Conservation (phyloP, 2,888 invertebrate species). For the Torymus aiolomorphi region DNA sequence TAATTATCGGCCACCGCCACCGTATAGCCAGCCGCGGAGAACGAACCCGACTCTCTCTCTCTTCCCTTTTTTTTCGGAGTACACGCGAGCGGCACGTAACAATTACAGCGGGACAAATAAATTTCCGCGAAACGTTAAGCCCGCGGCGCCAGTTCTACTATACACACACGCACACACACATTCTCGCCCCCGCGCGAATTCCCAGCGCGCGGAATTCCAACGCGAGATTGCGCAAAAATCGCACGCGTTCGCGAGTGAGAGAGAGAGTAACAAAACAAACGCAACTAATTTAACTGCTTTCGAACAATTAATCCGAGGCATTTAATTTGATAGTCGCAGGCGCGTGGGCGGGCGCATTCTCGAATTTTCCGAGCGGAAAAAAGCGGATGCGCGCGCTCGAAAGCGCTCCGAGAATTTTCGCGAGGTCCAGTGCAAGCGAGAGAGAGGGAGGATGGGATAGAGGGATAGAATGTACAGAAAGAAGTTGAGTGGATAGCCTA, state of each 20-base stretch:
- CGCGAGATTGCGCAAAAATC: conserved; percentile 32
- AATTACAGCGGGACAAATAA: conserved; percentile 55
- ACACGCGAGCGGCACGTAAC: conserved; percentile 39
- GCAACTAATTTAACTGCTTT: conserved; percentile 71
- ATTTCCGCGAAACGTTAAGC: conserved; percentile 46
- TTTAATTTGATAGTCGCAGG: conserved; percentile 71
- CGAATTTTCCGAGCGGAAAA: not conserved
- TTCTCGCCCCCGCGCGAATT: conserved; percentile 39
- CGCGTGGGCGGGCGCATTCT: conserved; percentile 49
- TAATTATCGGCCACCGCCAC: conserved; percentile 35
- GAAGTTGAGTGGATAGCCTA: too few species aligned
- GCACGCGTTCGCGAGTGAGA: conserved; percentile 49
- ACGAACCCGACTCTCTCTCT: not conserved
- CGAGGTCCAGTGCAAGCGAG: not conserved
- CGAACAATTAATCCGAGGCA: conserved; percentile 74
- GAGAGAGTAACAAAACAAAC: conserved; percentile 71
- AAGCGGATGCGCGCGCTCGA: not conserved
- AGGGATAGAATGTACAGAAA: not conserved
- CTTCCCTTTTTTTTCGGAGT: conserved; percentile 6
- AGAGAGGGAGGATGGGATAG: not conserved
- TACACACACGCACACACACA: conserved; percentile 17
- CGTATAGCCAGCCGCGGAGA: not conserved
- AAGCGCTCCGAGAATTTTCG: not conserved
- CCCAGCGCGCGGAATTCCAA: conserved; percentile 48
- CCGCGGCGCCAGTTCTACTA: not conserved